Evolutionary conservation across 2,888 invertebrate genomes (phyloP), one percentile per base, ranked within the genome.

Genomic region (Eudiplozoon nipponicum): DNA sequence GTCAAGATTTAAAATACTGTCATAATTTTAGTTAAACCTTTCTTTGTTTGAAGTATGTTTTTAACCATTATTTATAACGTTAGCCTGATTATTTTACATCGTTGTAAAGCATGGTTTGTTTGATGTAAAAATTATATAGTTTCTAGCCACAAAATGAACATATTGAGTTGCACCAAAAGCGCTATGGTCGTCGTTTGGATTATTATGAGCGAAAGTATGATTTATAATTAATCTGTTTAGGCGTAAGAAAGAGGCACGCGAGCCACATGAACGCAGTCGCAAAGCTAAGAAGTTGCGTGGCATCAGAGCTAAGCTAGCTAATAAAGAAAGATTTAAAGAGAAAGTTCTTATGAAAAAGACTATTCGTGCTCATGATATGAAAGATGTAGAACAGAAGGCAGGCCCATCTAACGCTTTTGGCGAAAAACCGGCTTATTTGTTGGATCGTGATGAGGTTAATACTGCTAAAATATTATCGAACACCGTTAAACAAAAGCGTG

Each of bases 331-430:
- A 3, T 72, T 81, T 52, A 74, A 78, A 65, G 94, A 98, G 57
- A 98, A 94, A 65, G 76, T 94, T 47, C 84, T 86, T 59, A 84
- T 90, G 72, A 84, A 86, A 61, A 90, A 84, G 66, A 84, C 81
- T 54, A 76, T 94, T 47, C 76, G 78, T 54, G 76, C 80, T 39
- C 90, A 94, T 52, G 86, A 98, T 59, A 80, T 90, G 58, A 76
- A 74, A 55, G 71, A 76, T 57, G 72, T 73, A 3, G 72, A 74
- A 50, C 72, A 75, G 55, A 74, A 73, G 58, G 51, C 54, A 34
- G 53, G 56, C 33, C 71, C 72, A 1, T 58, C 61, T 31, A 71
- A 72, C 0, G 77, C 80, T 13, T 15, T 31, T 53, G 84, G 81
- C 28, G 90, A 86, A 0, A 57, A 86, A 37, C 90, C 94, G 0